Conservation (phyloP, 37 sponge, comb jelly and placozoan species). For the Spongilla lacustris region DNA sequence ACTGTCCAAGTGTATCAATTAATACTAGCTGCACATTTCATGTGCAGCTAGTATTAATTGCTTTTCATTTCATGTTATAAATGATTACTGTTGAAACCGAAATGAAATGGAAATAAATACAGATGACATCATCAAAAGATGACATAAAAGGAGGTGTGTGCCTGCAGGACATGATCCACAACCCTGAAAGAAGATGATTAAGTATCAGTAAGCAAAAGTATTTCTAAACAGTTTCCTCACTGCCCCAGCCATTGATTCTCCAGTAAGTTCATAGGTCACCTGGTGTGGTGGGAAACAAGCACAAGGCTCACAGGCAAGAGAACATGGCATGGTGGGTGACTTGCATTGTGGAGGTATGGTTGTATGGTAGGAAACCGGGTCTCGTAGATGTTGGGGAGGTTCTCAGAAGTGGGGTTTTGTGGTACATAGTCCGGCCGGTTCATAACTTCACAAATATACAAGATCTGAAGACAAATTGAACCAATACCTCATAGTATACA, state of each 20-base stretch:
- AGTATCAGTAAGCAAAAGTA: constrained; percentile 60
- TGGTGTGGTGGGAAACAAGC: not conserved
- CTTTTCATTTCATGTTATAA: too few species aligned
- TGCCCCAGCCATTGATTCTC: constrained; percentile 55
- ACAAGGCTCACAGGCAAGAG: not conserved
- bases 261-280: constrained; percentile 56
- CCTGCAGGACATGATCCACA: not conserved
- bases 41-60: too few species aligned
- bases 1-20: too few species aligned
- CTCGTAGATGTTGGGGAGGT: constrained; percentile 82
- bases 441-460: constrained; percentile 46
- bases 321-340: too few species aligned
- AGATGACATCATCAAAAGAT: too few species aligned
- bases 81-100: too few species aligned
- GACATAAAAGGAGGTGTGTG: too few species aligned
- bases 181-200: not conserved
- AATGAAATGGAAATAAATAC: too few species aligned
- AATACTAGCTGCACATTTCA: too few species aligned
- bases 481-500: too few species aligned
- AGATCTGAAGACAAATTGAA: not conserved
- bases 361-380: constrained; percentile 78
- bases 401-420: constrained; percentile 70
- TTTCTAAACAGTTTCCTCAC: constrained; percentile 70
- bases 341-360: constrained; percentile 70
- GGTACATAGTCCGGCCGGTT: constrained; percentile 86